Conservation (phyloP, 2,888 invertebrate species). For the Conomelus anceps region DNA sequence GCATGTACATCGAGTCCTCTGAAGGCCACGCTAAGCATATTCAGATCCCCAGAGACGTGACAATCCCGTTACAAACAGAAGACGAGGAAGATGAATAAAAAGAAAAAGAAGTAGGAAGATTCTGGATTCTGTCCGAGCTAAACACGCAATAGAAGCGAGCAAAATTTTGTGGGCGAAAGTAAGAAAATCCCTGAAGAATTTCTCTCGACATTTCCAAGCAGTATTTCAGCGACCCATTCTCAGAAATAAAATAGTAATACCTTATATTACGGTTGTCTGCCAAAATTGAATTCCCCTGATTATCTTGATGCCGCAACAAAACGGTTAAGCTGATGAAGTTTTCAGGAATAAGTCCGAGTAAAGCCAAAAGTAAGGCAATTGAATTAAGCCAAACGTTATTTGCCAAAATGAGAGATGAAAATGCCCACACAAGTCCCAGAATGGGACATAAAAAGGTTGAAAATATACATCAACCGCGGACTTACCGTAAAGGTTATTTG, state of each 20-base stretch:
- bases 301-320: neutral
- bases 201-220: too few relatives aligned
- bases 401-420: neutral
- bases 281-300: neutral
- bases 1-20: neutral
- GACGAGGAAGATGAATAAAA: neutral
- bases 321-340: too few relatives aligned
- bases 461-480: neutral
- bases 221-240: neutral
- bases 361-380: neutral
- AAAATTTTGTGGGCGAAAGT: neutral
- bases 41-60: neutral
- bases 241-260: neutral
- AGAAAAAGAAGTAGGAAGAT: neutral
- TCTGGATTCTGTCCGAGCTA: neutral
- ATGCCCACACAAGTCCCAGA: too few relatives aligned
- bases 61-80: neutral
- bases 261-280: neutral
- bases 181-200: neutral
- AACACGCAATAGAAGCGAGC: neutral
- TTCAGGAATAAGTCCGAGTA: neutral
- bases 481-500: too few relatives aligned
- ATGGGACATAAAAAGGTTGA: neutral
- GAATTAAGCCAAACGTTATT: neutral
- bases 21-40: neutral